phyloP scores from a whole-genome alignment of 53 echinoderm and acorn worm species.

The Hippasteria phrygiana region DNA sequence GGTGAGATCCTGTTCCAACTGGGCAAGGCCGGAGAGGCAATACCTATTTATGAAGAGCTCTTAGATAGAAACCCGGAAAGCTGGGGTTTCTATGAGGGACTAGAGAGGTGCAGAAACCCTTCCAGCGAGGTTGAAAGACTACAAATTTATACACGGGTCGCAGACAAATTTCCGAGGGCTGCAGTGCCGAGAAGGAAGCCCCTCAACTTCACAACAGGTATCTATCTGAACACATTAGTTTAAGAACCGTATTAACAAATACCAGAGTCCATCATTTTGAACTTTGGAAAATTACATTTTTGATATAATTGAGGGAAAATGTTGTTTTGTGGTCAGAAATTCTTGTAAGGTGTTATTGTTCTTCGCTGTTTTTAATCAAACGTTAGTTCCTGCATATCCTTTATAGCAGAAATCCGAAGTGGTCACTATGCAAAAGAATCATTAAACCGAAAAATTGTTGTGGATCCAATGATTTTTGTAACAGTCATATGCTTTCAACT shows the following conservation, averaged over 20 bases:
- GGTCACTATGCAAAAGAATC: too few species aligned
- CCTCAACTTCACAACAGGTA: constrained; percentile 91
- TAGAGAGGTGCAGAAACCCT: constrained; percentile 62
- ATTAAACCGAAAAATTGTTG: too few species aligned
- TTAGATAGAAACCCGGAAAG: constrained; percentile 89
- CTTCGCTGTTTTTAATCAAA: too few species aligned
- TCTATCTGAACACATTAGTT: too few species aligned
- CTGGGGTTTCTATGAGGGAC: constrained; percentile 82
- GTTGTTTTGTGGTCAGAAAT: too few species aligned
- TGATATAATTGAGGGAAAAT: too few species aligned
- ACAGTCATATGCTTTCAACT: too few species aligned
- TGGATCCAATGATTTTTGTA: too few species aligned
- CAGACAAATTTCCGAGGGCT: constrained; percentile 82
- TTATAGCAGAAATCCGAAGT: too few species aligned
- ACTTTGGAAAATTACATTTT: background rate
- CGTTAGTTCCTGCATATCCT: too few species aligned
- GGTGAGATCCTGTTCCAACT: constrained; percentile 80
- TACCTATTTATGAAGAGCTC: constrained; percentile 73
- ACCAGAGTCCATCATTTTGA: background rate
- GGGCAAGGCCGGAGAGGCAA: constrained; percentile 73
- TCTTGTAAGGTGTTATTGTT: too few species aligned
- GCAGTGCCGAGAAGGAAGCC: constrained; percentile 83
- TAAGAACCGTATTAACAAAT: background rate
- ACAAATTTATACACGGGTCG: constrained; percentile 74
- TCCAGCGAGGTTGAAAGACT: constrained; percentile 72